phyloP scores from a whole-genome alignment of 2,888 invertebrate genomes.

The Cosmia trapezina region DNA sequence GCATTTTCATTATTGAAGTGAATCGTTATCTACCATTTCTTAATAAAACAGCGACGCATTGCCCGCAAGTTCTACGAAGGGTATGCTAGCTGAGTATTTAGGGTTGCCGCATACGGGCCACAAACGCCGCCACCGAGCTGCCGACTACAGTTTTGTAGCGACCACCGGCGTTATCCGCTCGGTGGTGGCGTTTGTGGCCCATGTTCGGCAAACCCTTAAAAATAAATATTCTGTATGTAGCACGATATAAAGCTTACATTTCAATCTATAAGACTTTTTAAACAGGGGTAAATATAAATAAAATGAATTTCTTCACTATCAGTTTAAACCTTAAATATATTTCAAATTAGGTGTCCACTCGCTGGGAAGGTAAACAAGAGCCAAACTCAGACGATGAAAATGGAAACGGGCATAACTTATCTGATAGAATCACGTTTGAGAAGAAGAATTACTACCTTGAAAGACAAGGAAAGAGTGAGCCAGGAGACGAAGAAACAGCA shows the following conservation, averaged over 20 bases:
- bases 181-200: too few relatives aligned
- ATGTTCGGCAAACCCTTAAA: background rate
- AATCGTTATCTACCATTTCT: background rate
- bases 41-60: background rate
- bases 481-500: slow-evolving; percentile 48
- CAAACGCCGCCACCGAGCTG: too few relatives aligned
- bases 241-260: background rate
- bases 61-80: background rate
- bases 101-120: too few relatives aligned
- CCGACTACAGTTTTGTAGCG: too few relatives aligned
- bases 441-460: slow-evolving; percentile 55
- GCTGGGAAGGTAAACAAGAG: slow-evolving; percentile 82
- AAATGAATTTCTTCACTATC: background rate
- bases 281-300: background rate
- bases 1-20: background rate
- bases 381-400: slow-evolving; percentile 79
- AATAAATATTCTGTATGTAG: background rate
- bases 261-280: too few relatives aligned
- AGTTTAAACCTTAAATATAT: background rate
- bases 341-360: slow-evolving; percentile 54
- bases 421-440: slow-evolving; percentile 66
- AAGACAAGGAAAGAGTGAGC: slow-evolving; percentile 75
- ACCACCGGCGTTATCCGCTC: too few relatives aligned
- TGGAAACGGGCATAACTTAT: slow-evolving; percentile 31
- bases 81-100: background rate